A percentile compares a stretch with the other conserved stretches of the same genome.
Evolutionary conservation across 1,140 invertebrate species (phyloP).

Genomic region (Solenopsis invicta): DNA sequence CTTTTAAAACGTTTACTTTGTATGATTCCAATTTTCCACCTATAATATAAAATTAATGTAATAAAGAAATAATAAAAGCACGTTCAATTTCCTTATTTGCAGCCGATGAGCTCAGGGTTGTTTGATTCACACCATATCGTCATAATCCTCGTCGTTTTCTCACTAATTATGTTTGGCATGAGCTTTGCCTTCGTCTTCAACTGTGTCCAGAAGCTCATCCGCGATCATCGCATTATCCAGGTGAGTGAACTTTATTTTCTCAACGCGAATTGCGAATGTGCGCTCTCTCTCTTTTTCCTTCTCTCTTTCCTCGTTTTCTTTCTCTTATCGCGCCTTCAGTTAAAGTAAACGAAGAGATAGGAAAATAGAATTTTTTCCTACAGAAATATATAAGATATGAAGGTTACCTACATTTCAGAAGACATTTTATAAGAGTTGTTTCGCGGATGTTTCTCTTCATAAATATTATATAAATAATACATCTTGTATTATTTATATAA

Average conservation of each 20-base stretch:
- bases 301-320: not conserved
- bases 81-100: constrained; percentile 76
- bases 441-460: not conserved
- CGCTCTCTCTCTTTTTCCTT: not conserved
- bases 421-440: constrained; percentile 30
- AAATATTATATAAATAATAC: too few species aligned
- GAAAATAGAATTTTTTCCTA: constrained; percentile 9
- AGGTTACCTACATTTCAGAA: constrained; percentile 10
- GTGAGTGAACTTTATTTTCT: constrained; percentile 85
- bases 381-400: not conserved
- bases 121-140: constrained; percentile 92
- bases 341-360: constrained; percentile 23
- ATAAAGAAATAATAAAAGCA: constrained; percentile 12
- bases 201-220: constrained; percentile 93
- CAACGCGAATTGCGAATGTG: not conserved
- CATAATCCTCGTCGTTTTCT: constrained; percentile 96
- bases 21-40: not conserved
- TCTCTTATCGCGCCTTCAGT: not conserved
- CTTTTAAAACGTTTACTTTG: not conserved
- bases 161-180: constrained; percentile 94
- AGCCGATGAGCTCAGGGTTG: constrained; percentile 86
- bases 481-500: constrained; percentile 25
- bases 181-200: constrained; percentile 95
- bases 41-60: not conserved
- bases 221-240: constrained; percentile 94